These are phyloP conservation scores for Callipepla californica DNA, from an alignment of 2,113 vertebrate species.

Conservation along the genomic window DNA sequence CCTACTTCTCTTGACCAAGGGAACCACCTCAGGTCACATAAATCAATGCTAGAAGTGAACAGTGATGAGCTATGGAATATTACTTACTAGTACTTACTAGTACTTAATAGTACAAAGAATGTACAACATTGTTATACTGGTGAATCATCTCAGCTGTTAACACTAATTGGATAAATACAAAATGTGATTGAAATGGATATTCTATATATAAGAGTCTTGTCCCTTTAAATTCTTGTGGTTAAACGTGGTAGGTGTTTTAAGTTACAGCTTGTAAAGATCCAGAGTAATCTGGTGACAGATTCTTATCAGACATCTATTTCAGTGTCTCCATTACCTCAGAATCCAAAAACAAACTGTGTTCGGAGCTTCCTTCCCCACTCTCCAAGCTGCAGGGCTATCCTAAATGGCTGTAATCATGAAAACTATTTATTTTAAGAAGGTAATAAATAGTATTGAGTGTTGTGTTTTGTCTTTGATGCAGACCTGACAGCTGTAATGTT, in stretches of 20 bases:
- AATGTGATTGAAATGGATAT: background rate
- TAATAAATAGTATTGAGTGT: background rate
- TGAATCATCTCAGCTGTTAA: background rate
- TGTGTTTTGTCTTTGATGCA: background rate
- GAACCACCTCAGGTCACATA: background rate
- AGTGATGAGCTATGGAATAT: background rate
- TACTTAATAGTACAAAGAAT: background rate
- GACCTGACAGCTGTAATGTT: background rate
- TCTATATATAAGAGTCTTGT: background rate
- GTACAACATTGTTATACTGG: background rate
- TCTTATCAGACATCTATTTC: slow-evolving; percentile 61
- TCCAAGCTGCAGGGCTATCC: background rate
- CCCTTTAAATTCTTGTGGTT: slow-evolving; percentile 55
- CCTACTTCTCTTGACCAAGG: background rate
- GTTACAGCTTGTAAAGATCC: slow-evolving; percentile 58
- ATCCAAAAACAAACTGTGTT: slow-evolving; percentile 46
- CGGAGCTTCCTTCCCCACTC: background rate
- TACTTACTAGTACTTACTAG: background rate
- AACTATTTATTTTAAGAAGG: background rate
- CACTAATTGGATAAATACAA: background rate
- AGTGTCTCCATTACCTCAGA: slow-evolving; percentile 64
- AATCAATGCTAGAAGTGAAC: background rate
- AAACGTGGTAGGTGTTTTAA: slow-evolving; percentile 35
- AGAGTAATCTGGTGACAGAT: slow-evolving; percentile 69
- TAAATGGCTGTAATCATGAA: background rate